Evolutionary conservation across 2,797 vertebrate species (phyloP), one percentile per base, ranked within the genome.

Genomic region (Amblyraja radiata): DNA sequence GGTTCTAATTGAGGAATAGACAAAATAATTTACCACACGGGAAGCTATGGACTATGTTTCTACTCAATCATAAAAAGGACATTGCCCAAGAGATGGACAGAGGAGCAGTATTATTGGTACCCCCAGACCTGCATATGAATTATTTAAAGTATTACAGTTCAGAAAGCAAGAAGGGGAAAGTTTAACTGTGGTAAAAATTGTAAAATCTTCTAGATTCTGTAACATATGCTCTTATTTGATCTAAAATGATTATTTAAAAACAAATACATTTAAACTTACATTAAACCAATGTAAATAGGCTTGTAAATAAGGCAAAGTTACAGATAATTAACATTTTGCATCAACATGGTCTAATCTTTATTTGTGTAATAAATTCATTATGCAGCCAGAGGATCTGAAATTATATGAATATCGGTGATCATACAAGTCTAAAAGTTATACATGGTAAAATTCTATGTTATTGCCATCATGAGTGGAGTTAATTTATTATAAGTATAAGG

Each of bases 1-100:
- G 84, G 84, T 88, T 68, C 63, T 88, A 88, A 68, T 88, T 88
- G n/a, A 88, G n/a, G 68, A 68, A 68, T 88, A 88, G 84, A 68
- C 84, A 88, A 88, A 88, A 88, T 88, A 36, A 68, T 68, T 36
- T 88, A 88, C n/a, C 63, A 36, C n/a, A 88, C 65, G 84, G 63
- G 61, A 88, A 88, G 32, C n/a, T 36, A 68, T 88, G 84, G 14
- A 88, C 84, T 88, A 36, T 10, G n/a, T 16, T 63, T 7, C 84
- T 68, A 36, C 28, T 88, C n/a, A 68, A 36, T 32, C 65, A 25
- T 88, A 36, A 68, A 88, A 88, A 84, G 10, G 61, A 32, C n/a
- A 36, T 68, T 88, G n/a, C 61, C 18, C 1, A 88, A 32, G 10
- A 88, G 63, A 61, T 84, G 25, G 54, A 13, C 25, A 84, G n/a